Base-by-base conservation (phyloP, 1,140 invertebrate species). In the Eufriesea mexicana region DNA sequence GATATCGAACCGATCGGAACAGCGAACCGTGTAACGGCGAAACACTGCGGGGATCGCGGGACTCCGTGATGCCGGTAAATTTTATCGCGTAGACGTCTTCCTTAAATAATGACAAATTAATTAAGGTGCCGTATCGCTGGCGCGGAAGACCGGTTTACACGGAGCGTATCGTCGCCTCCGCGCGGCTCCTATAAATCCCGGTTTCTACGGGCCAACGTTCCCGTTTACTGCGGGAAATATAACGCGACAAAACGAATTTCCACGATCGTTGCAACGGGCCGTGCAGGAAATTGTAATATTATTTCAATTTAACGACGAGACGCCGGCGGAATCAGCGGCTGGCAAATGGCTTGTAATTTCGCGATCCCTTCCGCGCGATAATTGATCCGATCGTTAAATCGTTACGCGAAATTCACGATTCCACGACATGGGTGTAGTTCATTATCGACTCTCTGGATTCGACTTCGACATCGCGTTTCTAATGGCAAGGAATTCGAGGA, bases 81-180 rank as follows among this genome's bases (percentile, higher is more conserved):
- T 90, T 89, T 86, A 90, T 89, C 88, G 84, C 80, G 71, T 35
- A 55, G 61, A 84, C 86, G 70, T 86, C 87, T 75, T 86, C 82
- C 83, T 85, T 81, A 82, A 88, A 84, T 88, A 91, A 91, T 91
- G 90, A 91, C 90, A 86, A 91, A 91, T 91, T 91, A 90, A 91
- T 91, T 91, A 91, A 90, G 83, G 47, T 86, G 77, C 68, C 83
- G 70, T 83, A 84, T 85, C 79, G 81, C 74, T 4, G 42, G 20
- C 57, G 73, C 86, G 84, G 64, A 86, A 87, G 86, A 91, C 90
- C 89, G 90, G 89, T 90, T 91, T 85, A 77, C 67, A 66, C 71
- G 67, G 84, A 61, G 76, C 82, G 71, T 66, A 78, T 75, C 83
- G 78, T 84, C 61, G 57, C 51, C 68, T 78, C 73, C 70, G 66